Evolutionary conservation across 2,797 vertebrate genomes (phyloP), one percentile per base, ranked within the genome.

Genomic region (Cynodonichthys magdalenae): DNA sequence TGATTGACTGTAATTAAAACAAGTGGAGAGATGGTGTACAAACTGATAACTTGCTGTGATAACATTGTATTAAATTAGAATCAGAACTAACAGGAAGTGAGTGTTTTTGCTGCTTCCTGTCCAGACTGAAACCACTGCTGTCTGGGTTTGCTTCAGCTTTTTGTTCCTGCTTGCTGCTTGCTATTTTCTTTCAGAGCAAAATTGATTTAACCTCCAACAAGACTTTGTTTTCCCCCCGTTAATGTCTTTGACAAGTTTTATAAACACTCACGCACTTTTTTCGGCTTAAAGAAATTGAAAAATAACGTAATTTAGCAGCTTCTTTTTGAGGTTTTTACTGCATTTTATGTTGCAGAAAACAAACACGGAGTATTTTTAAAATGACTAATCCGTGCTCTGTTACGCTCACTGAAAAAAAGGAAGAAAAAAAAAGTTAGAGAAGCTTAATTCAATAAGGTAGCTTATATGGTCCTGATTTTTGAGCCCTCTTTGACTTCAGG

Each of bases 31-130:
- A 42, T 6, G n/a, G 20, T 7, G 11, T 18, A 19, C 12, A 29
- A 10, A 42, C 34, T 29, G 48, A 61, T 51, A 41, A 18, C 34
- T 50, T 27, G 20, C 19, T 60, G 31, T 41, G 58, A 49, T 50
- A 61, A 39, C 48, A 61, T 68, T 66, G 3, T 46, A 8, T 51
- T 61, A 29, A 61, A 51, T 61, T 51, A 59, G 19, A 36, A 48
- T 48, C 47, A 42, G 48, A 49, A n/a, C 34, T 51, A 61, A 51
- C 59, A 51, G 59, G 59, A 61, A 51, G 34, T 28, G 59, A 18
- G 34, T 42, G 47, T 42, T 51, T 36, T 28, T 28, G 20, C 20
- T 42, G 29, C 36, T 61, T 61, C 36, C 47, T 42, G 48, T 42
- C 46, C 59, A 51, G 57, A 59, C 56, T 36, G 44, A 46, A 49